Evolutionary conservation across 1,140 invertebrate species (phyloP).

Genomic region (Drosophila neocordata): DNA sequence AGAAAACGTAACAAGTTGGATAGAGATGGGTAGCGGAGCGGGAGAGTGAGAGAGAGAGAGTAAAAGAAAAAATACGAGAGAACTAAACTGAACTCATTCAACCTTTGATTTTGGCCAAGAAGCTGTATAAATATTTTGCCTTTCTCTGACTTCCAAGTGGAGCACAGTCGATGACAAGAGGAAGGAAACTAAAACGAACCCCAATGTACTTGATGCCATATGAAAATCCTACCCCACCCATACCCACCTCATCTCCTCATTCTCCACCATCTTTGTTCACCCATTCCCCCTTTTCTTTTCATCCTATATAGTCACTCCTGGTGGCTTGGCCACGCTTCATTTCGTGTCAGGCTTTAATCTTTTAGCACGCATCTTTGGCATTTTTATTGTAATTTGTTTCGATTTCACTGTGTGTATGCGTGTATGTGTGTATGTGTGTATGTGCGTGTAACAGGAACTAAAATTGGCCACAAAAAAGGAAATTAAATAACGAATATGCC

Average conservation of each 20-base stretch:
- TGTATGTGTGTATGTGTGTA: constrained; percentile 21
- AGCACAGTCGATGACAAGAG: constrained; percentile 30
- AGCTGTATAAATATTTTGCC: constrained; percentile 79
- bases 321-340: constrained; percentile 56
- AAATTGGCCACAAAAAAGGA: constrained; percentile 16
- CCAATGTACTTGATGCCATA: constrained; percentile 53
- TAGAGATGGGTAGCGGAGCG: no score
- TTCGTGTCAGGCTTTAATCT: constrained; percentile 78
- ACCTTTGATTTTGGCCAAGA: constrained; percentile 70
- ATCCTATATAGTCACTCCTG: background rate
- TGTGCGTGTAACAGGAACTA: constrained; percentile 4
- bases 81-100: constrained; percentile 21
- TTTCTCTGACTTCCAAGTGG: constrained; percentile 38
- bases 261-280: background rate
- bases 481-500: constrained; percentile 6
- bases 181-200: constrained; percentile 27
- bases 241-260: background rate
- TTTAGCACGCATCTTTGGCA: constrained; percentile 78
- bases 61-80: background rate
- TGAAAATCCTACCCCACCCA: constrained; percentile 53
- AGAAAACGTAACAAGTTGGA: constrained; percentile 10
- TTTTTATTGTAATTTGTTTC: constrained; percentile 81
- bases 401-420: constrained; percentile 56
- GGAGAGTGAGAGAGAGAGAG: background rate
- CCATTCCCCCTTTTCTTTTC: constrained; percentile 1